phyloP scores from a whole-genome alignment of 1,140 invertebrate species.

The Zophobas atratus region DNA sequence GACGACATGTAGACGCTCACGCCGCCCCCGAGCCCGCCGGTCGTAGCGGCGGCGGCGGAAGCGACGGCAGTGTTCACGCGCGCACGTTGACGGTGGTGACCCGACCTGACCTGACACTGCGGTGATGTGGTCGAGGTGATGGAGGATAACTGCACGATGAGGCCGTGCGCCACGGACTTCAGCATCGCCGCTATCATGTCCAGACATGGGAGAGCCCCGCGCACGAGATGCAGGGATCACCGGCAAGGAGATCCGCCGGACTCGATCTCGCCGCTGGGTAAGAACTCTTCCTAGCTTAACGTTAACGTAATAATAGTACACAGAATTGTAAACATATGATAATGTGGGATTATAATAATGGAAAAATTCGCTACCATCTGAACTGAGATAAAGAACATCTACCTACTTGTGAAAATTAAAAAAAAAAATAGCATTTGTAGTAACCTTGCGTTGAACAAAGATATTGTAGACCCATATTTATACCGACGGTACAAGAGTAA shows the following conservation, averaged over 20 bases:
- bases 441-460: too few relatives aligned
- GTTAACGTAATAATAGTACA: too few relatives aligned
- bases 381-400: too few relatives aligned
- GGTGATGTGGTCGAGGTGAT: slow-evolving; percentile 60
- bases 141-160: slow-evolving; percentile 74
- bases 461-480: too few relatives aligned
- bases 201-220: slow-evolving; percentile 71
- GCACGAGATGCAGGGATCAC: slow-evolving; percentile 68
- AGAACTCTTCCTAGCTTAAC: neutral
- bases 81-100: slow-evolving; percentile 1
- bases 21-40: slow-evolving; percentile 10
- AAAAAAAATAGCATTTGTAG: too few relatives aligned
- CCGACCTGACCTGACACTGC: slow-evolving; percentile 37
- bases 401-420: too few relatives aligned
- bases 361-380: too few relatives aligned
- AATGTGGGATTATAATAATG: too few relatives aligned
- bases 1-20: slow-evolving; percentile 13
- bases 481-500: too few relatives aligned
- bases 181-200: slow-evolving; percentile 92
- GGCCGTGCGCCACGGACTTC: slow-evolving; percentile 87
- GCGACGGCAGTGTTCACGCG: neutral
- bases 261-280: slow-evolving; percentile 65
- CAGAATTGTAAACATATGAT: too few relatives aligned
- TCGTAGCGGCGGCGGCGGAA: slow-evolving; percentile 6
- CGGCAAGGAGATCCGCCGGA: slow-evolving; percentile 60